Percentiles rank a stretch among this genome's conserved stretches.
These are phyloP conservation scores for Drosophila kanekoi DNA, from an alignment of 2,888 invertebrate genomes.

Conservation along the genomic window DNA sequence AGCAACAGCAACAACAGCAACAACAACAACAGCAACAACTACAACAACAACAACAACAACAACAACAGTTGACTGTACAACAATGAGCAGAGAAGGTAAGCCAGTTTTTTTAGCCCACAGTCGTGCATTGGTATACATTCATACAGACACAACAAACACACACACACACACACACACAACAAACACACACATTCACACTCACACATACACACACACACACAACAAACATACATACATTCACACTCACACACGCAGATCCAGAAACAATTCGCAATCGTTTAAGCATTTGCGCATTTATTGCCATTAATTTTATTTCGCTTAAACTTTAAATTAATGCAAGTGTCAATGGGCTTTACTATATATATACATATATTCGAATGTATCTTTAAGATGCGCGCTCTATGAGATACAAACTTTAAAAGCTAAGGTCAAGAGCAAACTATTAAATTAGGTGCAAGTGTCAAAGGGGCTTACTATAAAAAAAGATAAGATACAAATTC, in stretches of 20 bases:
- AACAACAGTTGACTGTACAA: slow-evolving; percentile 66
- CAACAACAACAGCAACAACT: slow-evolving; percentile 60
- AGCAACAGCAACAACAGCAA: slow-evolving; percentile 53
- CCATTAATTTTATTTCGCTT: slow-evolving; percentile 47
- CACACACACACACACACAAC: slow-evolving; percentile 18
- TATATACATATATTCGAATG: background rate
- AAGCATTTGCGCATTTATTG: slow-evolving; percentile 41
- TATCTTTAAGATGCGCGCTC: slow-evolving; percentile 2
- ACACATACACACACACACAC: slow-evolving; percentile 24
- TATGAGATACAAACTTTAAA: background rate
- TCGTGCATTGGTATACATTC: slow-evolving; percentile 37
- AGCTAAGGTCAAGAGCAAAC: slow-evolving; percentile 12
- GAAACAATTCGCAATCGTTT: slow-evolving; percentile 17
- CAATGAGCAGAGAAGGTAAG: slow-evolving; percentile 80
- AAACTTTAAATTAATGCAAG: slow-evolving; percentile 42
- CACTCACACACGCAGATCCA: slow-evolving; percentile 10
- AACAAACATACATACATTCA: slow-evolving; percentile 11
- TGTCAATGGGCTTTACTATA: slow-evolving; percentile 24
- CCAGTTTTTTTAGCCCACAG: slow-evolving; percentile 74
- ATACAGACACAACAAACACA: slow-evolving; percentile 24
- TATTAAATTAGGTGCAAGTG: background rate
- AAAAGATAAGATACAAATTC: background rate
- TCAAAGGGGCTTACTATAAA: background rate
- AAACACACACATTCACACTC: slow-evolving; percentile 23
- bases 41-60: slow-evolving; percentile 41